Base-by-base conservation (phyloP, 2,888 invertebrate genomes). In the Callinectes sapidus region DNA sequence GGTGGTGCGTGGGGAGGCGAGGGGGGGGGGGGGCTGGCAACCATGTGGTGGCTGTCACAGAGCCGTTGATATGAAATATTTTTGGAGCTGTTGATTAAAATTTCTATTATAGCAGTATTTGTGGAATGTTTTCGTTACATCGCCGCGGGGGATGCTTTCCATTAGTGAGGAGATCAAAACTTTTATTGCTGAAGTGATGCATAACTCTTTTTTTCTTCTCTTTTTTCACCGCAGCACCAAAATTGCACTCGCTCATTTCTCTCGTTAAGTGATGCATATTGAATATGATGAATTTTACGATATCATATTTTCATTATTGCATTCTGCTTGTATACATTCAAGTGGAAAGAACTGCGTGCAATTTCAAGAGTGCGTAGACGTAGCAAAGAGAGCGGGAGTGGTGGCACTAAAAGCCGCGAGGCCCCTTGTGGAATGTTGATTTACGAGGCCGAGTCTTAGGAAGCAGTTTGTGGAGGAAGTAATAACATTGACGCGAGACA, bases 151-250 rank as follows among this genome's bases (percentile, higher is more conserved):
- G 3, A 81, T 81, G 81, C 35, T 81, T 81, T 35, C 35, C 81
- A 81, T 81, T 81, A 81, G 32, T 35, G 81, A 81, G 81, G 35
- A 32, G 81, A 81, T 81, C 81, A 81, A 81, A 81, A 32, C 14
- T 81, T 71, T 81, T 16, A 81, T 81, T 81, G 81, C 35, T 81
- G 81, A 81, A 35, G 32, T 81, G 35, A 81, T 61, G 61, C 14
- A 81, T 35, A 71, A 23, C 28, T n/a, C 35, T 71, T 13, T 77
- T 77, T 77, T 66, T 13, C 55, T 23, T 71, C 16, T 16, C 61
- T 61, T 28, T 71, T 71, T 28, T 28, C 71, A 71, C 28, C 35
- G 35, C 81, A 81, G 13, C 81, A 81, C 81, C 16, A 81, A 81
- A 35, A 81, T 32, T 81, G 16, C 35, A 32, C 2, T 35, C 32